Base-by-base conservation (phyloP, 1,140 invertebrate species). In the Lordiphosa clarofinis region DNA sequence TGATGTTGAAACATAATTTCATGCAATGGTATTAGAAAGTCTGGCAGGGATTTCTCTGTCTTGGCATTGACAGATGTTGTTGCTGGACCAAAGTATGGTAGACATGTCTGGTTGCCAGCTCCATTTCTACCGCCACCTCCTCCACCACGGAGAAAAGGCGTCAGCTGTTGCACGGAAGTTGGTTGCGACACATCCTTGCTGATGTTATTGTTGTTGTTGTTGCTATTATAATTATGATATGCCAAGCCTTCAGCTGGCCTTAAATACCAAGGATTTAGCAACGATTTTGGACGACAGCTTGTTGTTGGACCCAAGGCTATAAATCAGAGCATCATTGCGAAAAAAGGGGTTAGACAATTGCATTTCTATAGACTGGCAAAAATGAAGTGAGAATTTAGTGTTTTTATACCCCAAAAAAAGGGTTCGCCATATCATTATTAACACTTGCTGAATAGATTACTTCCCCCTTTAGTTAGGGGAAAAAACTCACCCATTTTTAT, bases 1-100 rank as follows among this genome's bases (percentile, higher is more conserved):
- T 81, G 63, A 9, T 73, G 74, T 28, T 65, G 82, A 31, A 87
- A 69, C 84, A 84, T 78, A 50, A 84, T 76, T 79, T 87, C 78
- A 59, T 87, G 76, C 56, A 87, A 46, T 35, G 84, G 84, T 62
- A 84, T 72, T 70, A 87, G 49, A 58, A 87, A 87, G 35, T 87
- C 82, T 56, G 84, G 76, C 73, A 87, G 58, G 70, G 84, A 72
- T 82, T 78, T 82, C 59, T 81, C 72, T 46, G 56, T 36, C 31
- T 71, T 70, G 35, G 73, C 59, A 37, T 73, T 61, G 56, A 73
- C 59, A 36, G 75, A 53, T 68, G 76, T 50, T 53, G 76, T 68
- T 42, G 76, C 61, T 55, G 69, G 59, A 59, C 78, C 76, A 66
- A 84, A 84, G 63, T 78, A 84, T 55, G 78, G 73, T 60, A 84